Base-by-base conservation (phyloP, 2,888 invertebrate genomes). In the Cheiracanthium punctorium region DNA sequence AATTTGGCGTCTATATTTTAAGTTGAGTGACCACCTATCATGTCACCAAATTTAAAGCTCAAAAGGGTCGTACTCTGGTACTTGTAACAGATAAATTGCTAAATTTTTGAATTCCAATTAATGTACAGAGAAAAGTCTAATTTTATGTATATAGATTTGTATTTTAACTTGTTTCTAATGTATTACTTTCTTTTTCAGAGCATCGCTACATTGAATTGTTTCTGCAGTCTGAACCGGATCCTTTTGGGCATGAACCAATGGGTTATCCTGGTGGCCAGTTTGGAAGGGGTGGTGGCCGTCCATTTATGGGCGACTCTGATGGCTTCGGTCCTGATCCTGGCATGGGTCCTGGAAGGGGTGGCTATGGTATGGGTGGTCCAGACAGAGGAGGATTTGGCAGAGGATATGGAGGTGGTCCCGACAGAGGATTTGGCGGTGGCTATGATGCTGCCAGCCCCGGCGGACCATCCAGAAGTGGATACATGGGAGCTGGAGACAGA, bases 161-260 rank as follows among this genome's bases (percentile, higher is more conserved):
- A n/a, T n/a, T n/a, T n/a, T n/a, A n/a, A n/a, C n/a, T n/a, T n/a
- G n/a, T n/a, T n/a, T 69, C 14, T 41, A 30, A 10, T 64, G 24
- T 17, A n/a, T 65, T 77, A 76, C 58, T 72, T 80, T 80, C 88
- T 71, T 41, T 90, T 90, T 1, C 89, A 92, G 92, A 96, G 88
- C 96, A 96, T 90, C 88, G 89, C 20, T 89, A 89, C 69, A 89
- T 89, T 58, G 89, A 89, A 64, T 64, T 89, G 12, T 89, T 89
- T 32, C 64, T 89, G 29, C 88, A 89, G 28, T 89, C 89, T 65
- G 80, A 86, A 12, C 88, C 88, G 24, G 75, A 82, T 32, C 81
- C 77, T 0, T 87, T 84, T 28, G 52, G 77, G 33, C 52, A 43
- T n/a, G 79, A 75, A 10, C 24, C 29, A 48, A 58, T 73, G 69